A percentile compares a stretch with the other conserved stretches of the same genome.
phyloP scores from a whole-genome alignment of 2,888 invertebrate genomes.

The Nomada goodeniana region DNA sequence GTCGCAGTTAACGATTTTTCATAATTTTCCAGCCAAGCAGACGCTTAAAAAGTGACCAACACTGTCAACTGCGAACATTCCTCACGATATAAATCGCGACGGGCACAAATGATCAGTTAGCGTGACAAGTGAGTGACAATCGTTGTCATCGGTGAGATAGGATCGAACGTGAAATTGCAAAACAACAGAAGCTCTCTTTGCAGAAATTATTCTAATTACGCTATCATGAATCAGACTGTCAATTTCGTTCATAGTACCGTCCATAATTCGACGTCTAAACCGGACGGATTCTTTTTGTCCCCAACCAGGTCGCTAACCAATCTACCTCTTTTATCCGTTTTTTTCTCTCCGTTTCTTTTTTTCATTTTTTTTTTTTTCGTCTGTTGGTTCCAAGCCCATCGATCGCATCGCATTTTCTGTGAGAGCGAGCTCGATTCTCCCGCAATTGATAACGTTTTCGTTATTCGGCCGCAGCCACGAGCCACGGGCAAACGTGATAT shows the following conservation, averaged over 20 bases:
- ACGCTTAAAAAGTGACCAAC: background rate
- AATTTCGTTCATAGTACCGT: slow-evolving; percentile 61
- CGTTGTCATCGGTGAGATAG: slow-evolving; percentile 57
- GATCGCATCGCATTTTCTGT: slow-evolving; percentile 63
- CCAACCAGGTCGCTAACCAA: slow-evolving; percentile 28
- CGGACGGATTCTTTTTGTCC: background rate
- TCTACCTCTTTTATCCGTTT: slow-evolving; percentile 12
- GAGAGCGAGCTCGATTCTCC: slow-evolving; percentile 51
- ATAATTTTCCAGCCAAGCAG: background rate
- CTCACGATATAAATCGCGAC: background rate
- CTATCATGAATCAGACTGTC: slow-evolving; percentile 64
- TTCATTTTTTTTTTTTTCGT: slow-evolving; percentile 16
- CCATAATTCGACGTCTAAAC: slow-evolving; percentile 3
- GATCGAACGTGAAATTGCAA: slow-evolving; percentile 45
- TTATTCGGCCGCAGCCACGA: slow-evolving; percentile 52
- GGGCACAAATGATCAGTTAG: slow-evolving; percentile 50
- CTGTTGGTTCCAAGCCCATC: slow-evolving; percentile 10
- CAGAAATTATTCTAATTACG: slow-evolving; percentile 68
- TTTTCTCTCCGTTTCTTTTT: background rate
- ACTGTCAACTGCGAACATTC: slow-evolving; percentile 2
- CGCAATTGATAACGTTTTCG: slow-evolving; percentile 71
- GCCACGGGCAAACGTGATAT: slow-evolving; percentile 55
- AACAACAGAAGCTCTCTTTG: slow-evolving; percentile 39
- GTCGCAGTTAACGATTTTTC: background rate
- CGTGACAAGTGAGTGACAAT: slow-evolving; percentile 52